These are phyloP conservation scores for Acrossocheilus wenchowensis DNA, from an alignment of 2,797 vertebrate species.

Conservation along the genomic window DNA sequence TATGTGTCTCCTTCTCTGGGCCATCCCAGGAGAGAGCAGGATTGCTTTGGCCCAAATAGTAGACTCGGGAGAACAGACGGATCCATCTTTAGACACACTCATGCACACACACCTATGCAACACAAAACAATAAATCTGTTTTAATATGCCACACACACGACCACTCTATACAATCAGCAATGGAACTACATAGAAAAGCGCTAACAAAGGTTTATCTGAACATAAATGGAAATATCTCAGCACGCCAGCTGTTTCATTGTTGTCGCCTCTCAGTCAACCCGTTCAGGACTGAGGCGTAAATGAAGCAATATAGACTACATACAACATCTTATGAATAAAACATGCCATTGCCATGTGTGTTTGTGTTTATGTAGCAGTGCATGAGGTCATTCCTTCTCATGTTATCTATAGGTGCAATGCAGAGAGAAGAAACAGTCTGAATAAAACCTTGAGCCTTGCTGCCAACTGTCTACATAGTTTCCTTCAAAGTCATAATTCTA, in stretches of 20 bases:
- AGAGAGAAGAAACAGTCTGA: neutral
- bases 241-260: slow-evolving; percentile 44
- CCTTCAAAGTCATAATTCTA: neutral
- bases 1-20: slow-evolving; percentile 23
- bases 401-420: neutral
- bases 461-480: neutral
- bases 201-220: slow-evolving; percentile 55
- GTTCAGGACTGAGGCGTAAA: slow-evolving; percentile 17
- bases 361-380: slow-evolving; percentile 5
- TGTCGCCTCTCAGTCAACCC: slow-evolving; percentile 25
- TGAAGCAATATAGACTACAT: slow-evolving; percentile 17
- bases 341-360: slow-evolving; percentile 7
- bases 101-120: neutral
- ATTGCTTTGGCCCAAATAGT: slow-evolving; percentile 46
- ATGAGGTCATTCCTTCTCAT: neutral
- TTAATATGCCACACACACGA: slow-evolving; percentile 24
- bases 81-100: slow-evolving; percentile 7
- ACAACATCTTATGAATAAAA: slow-evolving; percentile 46
- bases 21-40: slow-evolving; percentile 40
- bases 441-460: neutral
- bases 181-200: slow-evolving; percentile 5
- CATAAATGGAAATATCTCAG: slow-evolving; percentile 49
- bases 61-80: slow-evolving; percentile 28
- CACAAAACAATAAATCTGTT: slow-evolving; percentile 32
- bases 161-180: slow-evolving; percentile 40